Evolutionary conservation across 2,797 vertebrate species (phyloP), one percentile per base, ranked within the genome.

Genomic region (Spinus pinus): DNA sequence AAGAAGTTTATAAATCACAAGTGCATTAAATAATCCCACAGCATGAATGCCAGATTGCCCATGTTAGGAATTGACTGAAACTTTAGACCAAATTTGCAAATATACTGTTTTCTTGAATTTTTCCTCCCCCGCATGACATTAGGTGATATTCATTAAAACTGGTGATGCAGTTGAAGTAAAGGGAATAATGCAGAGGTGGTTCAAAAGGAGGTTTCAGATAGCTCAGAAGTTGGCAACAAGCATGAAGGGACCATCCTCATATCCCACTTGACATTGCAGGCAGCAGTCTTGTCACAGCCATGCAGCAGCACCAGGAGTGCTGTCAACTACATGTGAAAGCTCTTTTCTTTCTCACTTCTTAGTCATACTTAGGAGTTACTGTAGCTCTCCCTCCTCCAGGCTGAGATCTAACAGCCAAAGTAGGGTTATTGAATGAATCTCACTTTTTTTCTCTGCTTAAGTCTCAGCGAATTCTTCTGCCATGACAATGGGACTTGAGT

Each of bases 401-500:
- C 71, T 81, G 80, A 80, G 78, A 79, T 87, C 42, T 75, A 62
- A 62, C 81, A 93, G 83, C 39, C 84, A 86, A 69, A 86, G 86
- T n/a, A 57, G 33, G 37, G 24, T 47, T 69, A 12, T 28, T 65
- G 79, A 80, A 58, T 44, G 41, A 85, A 56, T 82, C 73, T 73
- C 60, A 31, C 33, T 85, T 33, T 80, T 80, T 89, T 41, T 39
- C 23, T 67, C 56, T 65, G 13, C 85, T 77, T 61, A 91, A 93
- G 35, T 67, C 77, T 69, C 54, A 54, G 47, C 5, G 19, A 84
- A 62, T 70, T 78, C 80, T 50, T 84, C 78, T 72, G 33, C 28
- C 39, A 9, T 46, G 33, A 73, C 86, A 56, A 7, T 61, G 69
- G 46, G 57, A 78, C 57, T 73, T 49, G 24, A 74, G 65, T 3